Evolutionary conservation across 2,888 invertebrate species (phyloP), one percentile per base, ranked within the genome.

Genomic region (Anticlea derivata): DNA sequence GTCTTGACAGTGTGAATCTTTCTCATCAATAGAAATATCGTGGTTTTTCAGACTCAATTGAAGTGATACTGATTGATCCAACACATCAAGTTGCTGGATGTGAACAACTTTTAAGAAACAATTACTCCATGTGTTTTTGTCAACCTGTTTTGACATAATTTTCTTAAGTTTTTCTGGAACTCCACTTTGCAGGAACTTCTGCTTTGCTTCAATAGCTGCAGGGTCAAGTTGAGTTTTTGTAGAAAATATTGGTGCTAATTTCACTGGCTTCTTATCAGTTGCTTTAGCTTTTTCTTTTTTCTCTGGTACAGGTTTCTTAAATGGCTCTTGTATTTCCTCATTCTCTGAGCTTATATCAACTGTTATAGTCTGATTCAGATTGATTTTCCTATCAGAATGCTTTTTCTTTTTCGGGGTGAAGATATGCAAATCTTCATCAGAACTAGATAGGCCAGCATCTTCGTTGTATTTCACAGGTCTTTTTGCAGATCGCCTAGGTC

Each of bases 161-260:
- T 92, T 93, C 59, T 92, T 93, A 35, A 94, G 75, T 59, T 92
- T 89, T 17, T 94, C 93, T 6, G 94, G 94, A 4, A 94, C 91
- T n/a, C 95, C 94, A 55, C 95, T 95, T 61, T 93, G 92, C 26
- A 96, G 82, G 80, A 96, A 96, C 53, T 92, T 92, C 55, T 92
- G 92, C 63, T 93, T 93, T 3, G 96, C 95, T 73, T 93, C 92
- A 33, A 93, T 50, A 30, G 89, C 80, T 43, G 83, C 90, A 8
- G 92, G 88, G 82, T 94, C 93, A 8, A 91, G 70, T 70, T 91
- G 92, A 5, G 89, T 91, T 78, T 93, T 94, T 7, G 90, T 76
- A 29, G 91, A 70, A 78, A 96, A 96, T 34, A 96, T 86, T n/a
- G 96, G 95, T 0, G 96, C 96, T 30, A 95, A 70, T 79, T 94